Evolutionary conservation across 2,113 vertebrate genomes (phyloP).

Genomic region (Burhinus oedicnemus): DNA sequence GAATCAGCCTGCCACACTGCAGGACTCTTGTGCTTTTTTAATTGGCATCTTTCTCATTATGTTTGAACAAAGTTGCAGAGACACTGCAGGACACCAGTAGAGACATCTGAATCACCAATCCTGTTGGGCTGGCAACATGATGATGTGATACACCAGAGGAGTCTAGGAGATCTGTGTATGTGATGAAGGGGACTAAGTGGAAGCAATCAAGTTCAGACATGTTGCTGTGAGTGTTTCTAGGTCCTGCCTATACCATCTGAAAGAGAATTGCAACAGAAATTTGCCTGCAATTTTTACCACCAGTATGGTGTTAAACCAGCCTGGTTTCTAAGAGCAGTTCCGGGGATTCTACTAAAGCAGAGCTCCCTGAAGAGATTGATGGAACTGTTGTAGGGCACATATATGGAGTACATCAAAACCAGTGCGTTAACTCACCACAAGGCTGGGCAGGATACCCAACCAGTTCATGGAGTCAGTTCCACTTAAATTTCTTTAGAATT

Average conservation of each 20-base stretch:
- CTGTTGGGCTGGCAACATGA: conserved; percentile 41
- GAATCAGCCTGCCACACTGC: conserved; percentile 64
- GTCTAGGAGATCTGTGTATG: background rate
- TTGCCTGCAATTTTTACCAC: conserved; percentile 5
- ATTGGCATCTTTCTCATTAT: conserved; percentile 71
- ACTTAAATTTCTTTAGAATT: background rate
- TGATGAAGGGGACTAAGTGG: background rate
- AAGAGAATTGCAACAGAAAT: background rate
- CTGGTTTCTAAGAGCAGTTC: background rate
- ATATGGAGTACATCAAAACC: background rate
- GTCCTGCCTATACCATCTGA: background rate
- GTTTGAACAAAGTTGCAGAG: conserved; percentile 64
- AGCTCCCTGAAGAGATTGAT: background rate
- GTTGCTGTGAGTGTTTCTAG: background rate
- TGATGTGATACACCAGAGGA: conserved; percentile 10
- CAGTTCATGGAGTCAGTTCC: background rate
- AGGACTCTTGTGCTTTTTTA: conserved; percentile 60
- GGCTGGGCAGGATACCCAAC: background rate
- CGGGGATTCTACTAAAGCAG: background rate
- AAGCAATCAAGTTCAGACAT: background rate
- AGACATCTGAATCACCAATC: conserved; percentile 56
- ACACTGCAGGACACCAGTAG: conserved; percentile 55
- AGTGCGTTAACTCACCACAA: background rate
- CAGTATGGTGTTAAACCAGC: background rate
- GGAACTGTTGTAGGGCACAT: background rate